Conservation (phyloP, 2,888 invertebrate species). For the Heteropelma amictum region DNA sequence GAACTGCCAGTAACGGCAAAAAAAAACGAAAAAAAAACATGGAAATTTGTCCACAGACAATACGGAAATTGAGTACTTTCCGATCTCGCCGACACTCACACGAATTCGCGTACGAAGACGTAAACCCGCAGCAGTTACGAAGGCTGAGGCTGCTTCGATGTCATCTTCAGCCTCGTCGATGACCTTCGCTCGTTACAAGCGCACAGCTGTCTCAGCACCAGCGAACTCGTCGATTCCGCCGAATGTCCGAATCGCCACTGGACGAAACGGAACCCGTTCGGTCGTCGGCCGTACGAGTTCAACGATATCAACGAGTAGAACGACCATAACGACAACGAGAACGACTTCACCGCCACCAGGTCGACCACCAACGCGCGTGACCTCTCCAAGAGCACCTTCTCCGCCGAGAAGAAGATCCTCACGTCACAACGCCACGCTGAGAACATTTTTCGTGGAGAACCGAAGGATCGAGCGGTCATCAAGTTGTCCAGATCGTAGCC, state of each 20-base stretch:
- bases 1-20: constrained; percentile 22
- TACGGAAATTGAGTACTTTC: constrained; percentile 89
- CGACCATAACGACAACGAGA: constrained; percentile 35
- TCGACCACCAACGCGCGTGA: constrained; percentile 47
- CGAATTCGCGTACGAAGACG: constrained; percentile 88
- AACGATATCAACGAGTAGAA: constrained; percentile 35
- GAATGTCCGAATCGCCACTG: constrained; percentile 3
- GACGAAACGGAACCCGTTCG: constrained; percentile 26
- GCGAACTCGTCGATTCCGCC: constrained; percentile 67
- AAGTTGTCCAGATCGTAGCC: constrained; percentile 69
- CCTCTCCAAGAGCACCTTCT: constrained; percentile 81
- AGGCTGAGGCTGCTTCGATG: constrained; percentile 62
- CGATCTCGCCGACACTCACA: constrained; percentile 88
- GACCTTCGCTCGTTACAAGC: constrained; percentile 82
- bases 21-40: constrained; percentile 48
- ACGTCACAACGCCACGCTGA: constrained; percentile 84
- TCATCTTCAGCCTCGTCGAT: constrained; percentile 76
- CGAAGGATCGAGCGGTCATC: constrained; percentile 76
- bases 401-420: constrained; percentile 89
- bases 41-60: constrained; percentile 83
- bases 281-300: constrained; percentile 26
- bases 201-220: constrained; percentile 81
- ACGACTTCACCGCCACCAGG: constrained; percentile 50
- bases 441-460: constrained; percentile 80
- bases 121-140: constrained; percentile 76